Base-by-base conservation (phyloP, 2,113 vertebrate genomes). In the Salvelinus sp. region DNA sequence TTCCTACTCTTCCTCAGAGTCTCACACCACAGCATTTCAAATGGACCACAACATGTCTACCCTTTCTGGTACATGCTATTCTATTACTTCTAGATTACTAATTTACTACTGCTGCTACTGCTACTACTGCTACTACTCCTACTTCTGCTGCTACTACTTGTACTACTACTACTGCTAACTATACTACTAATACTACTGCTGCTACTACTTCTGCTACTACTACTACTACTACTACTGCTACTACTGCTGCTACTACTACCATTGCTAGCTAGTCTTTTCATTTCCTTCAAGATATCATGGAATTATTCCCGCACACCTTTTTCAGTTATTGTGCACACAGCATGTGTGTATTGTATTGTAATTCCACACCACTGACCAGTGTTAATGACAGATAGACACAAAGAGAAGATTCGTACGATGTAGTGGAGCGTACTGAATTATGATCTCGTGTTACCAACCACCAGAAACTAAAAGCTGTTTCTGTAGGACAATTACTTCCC, bases 1-100 rank as follows among this genome's bases (percentile, higher is more conserved):
- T 91, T 95, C 97, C 89, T 98, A 96, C 93, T 90, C 96, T 79
- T 91, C 96, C 80, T 92, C 96, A 70, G 98, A 99, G 77, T 93
- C 96, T 69, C 97, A 97, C 85, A 87, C 95, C 60, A 84, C 95
- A 27, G 90, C 94, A 70, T 95, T 97, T 82, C 85, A 96, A 47
- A 87, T 96, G 85, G 97, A 98, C 83, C 93, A 94, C 88, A 96
- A 90, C 88, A 91, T 94, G 83, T 90, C 94, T 54, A 54, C 13
- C 27, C 85, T 95, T 66, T 94, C 96, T 93, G 98, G 98, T 99
- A 93, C 92, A 78, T 14, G 73, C n/a, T 65, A 6, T 30, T 72
- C 67, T 9, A 75, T 22, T n/a, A 22, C 3, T 0, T 66, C 38
- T 2, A 57, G 9, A 28, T 54, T 12, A 62, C 27, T 50, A 27